Conservation (phyloP, 2,888 invertebrate species). For the Spodoptera littoralis region DNA sequence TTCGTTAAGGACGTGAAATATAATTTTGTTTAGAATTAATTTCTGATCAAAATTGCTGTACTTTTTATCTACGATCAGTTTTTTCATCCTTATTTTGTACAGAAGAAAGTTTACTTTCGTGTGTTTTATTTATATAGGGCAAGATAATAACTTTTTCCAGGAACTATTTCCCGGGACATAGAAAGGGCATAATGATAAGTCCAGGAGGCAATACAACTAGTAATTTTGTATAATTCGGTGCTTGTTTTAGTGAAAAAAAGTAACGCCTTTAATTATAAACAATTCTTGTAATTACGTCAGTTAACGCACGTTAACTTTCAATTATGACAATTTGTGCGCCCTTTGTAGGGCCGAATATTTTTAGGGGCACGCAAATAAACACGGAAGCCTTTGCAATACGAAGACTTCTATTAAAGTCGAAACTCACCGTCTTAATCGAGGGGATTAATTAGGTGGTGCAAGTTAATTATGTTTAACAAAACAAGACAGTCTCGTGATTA, state of each 20-base stretch:
- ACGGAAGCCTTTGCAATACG: conserved; percentile 46
- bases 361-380: conserved; percentile 42
- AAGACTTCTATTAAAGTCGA: conserved; percentile 45
- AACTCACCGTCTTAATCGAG: conserved; percentile 24
- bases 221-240: conserved; percentile 77
- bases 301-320: conserved; percentile 73
- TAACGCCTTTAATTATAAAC: conserved; percentile 76
- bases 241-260: conserved; percentile 71
- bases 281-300: conserved; percentile 70
- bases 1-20: conserved; percentile 17
- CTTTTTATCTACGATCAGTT: conserved; percentile 41
- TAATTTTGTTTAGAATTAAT: conserved; percentile 58
- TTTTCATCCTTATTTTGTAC: conserved; percentile 15
- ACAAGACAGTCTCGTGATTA: conserved; percentile 27
- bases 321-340: conserved; percentile 69
- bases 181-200: conserved; percentile 63
- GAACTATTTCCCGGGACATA: conserved; percentile 54
- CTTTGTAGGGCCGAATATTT: conserved; percentile 61
- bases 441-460: conserved; percentile 37
- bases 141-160: conserved; percentile 46
- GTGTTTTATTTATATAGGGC: conserved; percentile 10
- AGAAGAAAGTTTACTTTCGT: conserved; percentile 29
- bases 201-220: conserved; percentile 65
- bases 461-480: conserved; percentile 41
- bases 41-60: conserved; percentile 49